Base-by-base conservation (phyloP, 2,113 vertebrate genomes). In the Clarias gariepinus region DNA sequence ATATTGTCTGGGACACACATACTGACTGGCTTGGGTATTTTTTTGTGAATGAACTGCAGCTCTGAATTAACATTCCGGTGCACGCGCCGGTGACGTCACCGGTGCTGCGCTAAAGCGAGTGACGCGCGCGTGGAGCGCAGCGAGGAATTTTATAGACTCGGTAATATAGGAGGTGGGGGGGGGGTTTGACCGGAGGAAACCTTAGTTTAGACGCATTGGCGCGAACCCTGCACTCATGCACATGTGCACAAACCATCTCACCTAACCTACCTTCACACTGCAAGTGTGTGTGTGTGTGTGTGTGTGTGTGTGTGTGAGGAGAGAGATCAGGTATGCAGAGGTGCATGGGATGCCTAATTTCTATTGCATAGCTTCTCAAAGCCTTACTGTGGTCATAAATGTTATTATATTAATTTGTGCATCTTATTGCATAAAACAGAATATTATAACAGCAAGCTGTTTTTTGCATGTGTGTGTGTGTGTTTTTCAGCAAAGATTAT, bases 31-130 rank as follows among this genome's bases (percentile, higher is more conserved):
- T 78, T 53, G 30, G 25, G 2, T 11, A 16, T 81, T 73, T 68
- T 94, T 94, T 93, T 94, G 91, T 95, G 93, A 95, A 95, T 95
- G 94, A 92, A 94, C 92, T 90, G 88, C 93, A 91, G 90, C 77
- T 89, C 83, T 87, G 92, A 89, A 81, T 87, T 81, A 88, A 91
- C 86, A 91, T 91, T 90, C 90, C 80, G 71, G 73, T 83, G 89
- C 84, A 86, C 88, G 86, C 88, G 87, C 74, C 21, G 68, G 78
- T 88, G 91, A 81, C 88, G 81, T 52, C 86, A 84, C 85, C 88
- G 85, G 81, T 80, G 85, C 90, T 80, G 85, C 90, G 91, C 25
- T 83, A 77, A 77, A 89, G 86, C 87, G 86, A 88, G 86, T 92
- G 85, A 89, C 82, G 89, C 89, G 89, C 87, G 73, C 63, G 76